Conservation (phyloP, 2,888 invertebrate genomes). For the Terebella lapidaria region DNA sequence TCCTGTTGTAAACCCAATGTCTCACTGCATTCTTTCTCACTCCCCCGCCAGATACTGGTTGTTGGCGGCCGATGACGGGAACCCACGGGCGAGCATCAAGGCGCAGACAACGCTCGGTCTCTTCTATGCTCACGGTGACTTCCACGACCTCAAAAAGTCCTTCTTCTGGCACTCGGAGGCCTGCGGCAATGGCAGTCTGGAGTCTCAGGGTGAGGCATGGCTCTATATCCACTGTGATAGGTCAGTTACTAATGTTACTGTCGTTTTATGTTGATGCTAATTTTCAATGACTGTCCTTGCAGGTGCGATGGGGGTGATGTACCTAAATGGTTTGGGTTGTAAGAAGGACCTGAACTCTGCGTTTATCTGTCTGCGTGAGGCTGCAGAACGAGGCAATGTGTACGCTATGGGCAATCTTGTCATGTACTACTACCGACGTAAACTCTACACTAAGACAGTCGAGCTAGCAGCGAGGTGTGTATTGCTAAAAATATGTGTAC, state of each 20-base stretch:
- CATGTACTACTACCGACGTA: slow-evolving; percentile 48
- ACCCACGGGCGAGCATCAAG: slow-evolving; percentile 44
- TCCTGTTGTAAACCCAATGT: not conserved
- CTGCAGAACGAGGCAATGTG: slow-evolving; percentile 50
- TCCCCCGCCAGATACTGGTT: slow-evolving; percentile 40
- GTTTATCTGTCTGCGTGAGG: slow-evolving; percentile 47
- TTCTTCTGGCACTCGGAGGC: slow-evolving; percentile 54
- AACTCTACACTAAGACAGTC: slow-evolving; percentile 50
- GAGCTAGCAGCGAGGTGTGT: slow-evolving; percentile 49
- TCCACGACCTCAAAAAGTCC: slow-evolving; percentile 41
- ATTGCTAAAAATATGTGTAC: too few relatives aligned
- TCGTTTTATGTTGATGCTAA: too few relatives aligned
- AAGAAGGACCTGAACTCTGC: slow-evolving; percentile 39
- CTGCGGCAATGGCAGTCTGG: slow-evolving; percentile 51
- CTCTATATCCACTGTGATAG: not conserved
- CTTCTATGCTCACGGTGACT: slow-evolving; percentile 43
- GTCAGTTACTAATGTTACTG: too few relatives aligned
- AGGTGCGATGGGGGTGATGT: slow-evolving; percentile 53
- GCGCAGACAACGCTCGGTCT: slow-evolving; percentile 51
- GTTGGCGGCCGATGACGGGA: slow-evolving; percentile 51
- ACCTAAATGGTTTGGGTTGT: slow-evolving; percentile 47
- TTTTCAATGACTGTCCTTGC: too few relatives aligned
- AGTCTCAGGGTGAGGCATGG: slow-evolving; percentile 50
- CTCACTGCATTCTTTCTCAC: not conserved
- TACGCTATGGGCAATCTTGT: slow-evolving; percentile 53